phyloP scores from a whole-genome alignment of 2,797 vertebrate genomes.

The Podargus strigoides region DNA sequence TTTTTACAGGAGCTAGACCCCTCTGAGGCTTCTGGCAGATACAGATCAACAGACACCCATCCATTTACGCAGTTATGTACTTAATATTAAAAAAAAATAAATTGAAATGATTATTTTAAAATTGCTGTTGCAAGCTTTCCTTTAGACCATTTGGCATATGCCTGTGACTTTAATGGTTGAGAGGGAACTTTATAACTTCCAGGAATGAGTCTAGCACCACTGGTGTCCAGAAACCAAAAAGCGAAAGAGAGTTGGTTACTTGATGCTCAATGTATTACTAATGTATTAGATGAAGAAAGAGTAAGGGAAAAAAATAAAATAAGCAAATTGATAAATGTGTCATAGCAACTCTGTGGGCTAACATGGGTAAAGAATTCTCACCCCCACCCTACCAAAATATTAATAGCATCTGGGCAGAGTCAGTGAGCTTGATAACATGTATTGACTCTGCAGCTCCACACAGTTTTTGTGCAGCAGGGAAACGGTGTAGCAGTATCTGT shows the following conservation, averaged over 20 bases:
- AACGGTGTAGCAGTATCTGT: not conserved
- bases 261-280: not conserved
- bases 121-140: not conserved
- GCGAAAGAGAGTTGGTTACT: not conserved
- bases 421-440: not conserved
- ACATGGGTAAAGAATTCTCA: not conserved
- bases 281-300: not conserved
- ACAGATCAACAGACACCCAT: not conserved
- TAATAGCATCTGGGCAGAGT: conserved; percentile 7
- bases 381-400: conserved; percentile 27
- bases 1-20: not conserved
- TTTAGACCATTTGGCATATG: not conserved
- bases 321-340: not conserved
- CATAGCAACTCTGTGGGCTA: not conserved
- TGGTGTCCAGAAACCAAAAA: not conserved
- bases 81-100: not conserved
- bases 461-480: not conserved
- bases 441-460: not conserved
- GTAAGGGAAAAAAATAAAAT: not conserved
- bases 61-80: not conserved
- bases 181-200: not conserved
- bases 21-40: not conserved
- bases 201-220: not conserved
- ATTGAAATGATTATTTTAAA: not conserved
- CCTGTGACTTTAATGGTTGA: not conserved